Conservation (phyloP, 2,797 vertebrate species). For the Lacerta viridis region DNA sequence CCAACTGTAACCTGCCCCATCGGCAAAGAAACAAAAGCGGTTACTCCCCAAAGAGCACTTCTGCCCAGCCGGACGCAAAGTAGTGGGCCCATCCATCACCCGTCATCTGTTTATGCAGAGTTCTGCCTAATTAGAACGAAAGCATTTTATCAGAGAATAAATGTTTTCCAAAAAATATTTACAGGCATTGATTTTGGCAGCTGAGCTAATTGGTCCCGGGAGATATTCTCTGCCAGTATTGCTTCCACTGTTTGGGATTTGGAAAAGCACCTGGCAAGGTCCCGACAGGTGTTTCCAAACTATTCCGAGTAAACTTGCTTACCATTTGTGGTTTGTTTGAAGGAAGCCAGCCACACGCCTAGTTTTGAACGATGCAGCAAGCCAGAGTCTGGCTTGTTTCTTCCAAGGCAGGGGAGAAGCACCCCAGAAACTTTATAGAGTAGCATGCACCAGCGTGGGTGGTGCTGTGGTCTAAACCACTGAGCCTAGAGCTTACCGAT, state of each 20-base stretch:
- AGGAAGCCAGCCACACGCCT: too few species aligned
- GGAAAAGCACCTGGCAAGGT: background rate
- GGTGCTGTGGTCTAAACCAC: too few species aligned
- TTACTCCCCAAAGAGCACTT: too few species aligned
- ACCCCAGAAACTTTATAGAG: too few species aligned
- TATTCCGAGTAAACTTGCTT: background rate
- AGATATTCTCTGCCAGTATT: slow-evolving; percentile 37
- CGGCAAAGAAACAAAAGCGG: background rate
- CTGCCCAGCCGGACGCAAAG: background rate
- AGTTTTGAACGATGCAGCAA: too few species aligned
- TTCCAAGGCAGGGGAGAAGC: too few species aligned
- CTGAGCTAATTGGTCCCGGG: slow-evolving; percentile 9
- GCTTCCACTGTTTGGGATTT: background rate
- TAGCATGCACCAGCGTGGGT: too few species aligned
- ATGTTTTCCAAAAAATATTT: slow-evolving; percentile 22
- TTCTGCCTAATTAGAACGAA: slow-evolving; percentile 5
- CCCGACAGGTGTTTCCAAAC: background rate
- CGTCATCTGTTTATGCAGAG: background rate
- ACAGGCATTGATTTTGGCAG: slow-evolving; percentile 25
- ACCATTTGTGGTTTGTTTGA: too few species aligned
- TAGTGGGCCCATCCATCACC: background rate
- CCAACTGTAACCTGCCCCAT: too few species aligned
- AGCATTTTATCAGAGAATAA: slow-evolving; percentile 21
- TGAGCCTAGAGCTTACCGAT: too few species aligned
- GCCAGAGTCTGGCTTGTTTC: too few species aligned